Evolutionary conservation across 2,888 invertebrate species (phyloP), one percentile per base, ranked within the genome.

Genomic region (Erebia aethiops): DNA sequence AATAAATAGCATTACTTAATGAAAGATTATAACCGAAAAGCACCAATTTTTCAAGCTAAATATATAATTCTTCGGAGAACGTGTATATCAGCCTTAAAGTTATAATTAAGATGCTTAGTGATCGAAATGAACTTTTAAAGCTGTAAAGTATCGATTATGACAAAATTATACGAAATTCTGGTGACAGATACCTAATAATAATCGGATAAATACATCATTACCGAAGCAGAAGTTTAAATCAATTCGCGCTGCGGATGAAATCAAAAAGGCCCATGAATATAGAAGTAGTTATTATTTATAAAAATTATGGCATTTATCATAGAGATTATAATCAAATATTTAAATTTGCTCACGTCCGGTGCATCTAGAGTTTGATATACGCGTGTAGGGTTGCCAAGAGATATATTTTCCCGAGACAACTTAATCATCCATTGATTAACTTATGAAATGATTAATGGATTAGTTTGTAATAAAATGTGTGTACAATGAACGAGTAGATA

Each of bases 291-390:
- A 71, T 77, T 62, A 74, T 71, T 70, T 70, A 71, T 70, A 65
- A 63, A 71, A 71, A 73, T 61, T 43, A 82, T 82, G 82, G 79
- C 75, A 80, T 80, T 78, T 81, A 81, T 83, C 80, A 77, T 79
- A 74, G 76, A 86, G 85, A 90, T 90, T 87, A 89, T 81, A 89
- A 90, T 91, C 86, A 89, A 90, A 89, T 89, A 90, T 90, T 90
- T 80, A 90, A 90, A 90, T 90, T 84, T 79, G 78, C 79, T 79
- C 73, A 75, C 77, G 75, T 72, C 70, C 70, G 58, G 71, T 76
- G 77, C 78, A 77, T 77, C 69, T 57, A 70, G 69, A 79, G 76
- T 21, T 67, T 18, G 57, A 67, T 41, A 26, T 67, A 57, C 67
- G 46, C 18, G 11, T 58, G 13, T 43, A 41, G 65, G 65, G 65